phyloP scores from a whole-genome alignment of 2,113 vertebrate genomes.

The Tapirus terrestris region DNA sequence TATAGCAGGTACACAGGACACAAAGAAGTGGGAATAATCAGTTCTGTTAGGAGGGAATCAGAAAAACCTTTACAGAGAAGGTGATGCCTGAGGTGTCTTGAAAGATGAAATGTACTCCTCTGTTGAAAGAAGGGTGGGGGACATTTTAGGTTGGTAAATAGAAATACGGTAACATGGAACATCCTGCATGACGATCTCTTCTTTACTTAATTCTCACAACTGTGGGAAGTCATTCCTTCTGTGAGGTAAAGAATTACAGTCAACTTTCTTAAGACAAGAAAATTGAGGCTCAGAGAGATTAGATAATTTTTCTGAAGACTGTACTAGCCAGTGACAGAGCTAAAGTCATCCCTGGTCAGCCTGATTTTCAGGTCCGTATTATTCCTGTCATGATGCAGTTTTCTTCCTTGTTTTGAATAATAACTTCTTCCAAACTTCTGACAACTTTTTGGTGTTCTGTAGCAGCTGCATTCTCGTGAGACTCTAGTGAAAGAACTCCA shows the following conservation, averaged over 20 bases:
- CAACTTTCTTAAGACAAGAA: background rate
- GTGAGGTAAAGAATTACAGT: background rate
- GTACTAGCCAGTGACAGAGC: background rate
- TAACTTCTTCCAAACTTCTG: slow-evolving; percentile 11
- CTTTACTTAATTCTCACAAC: background rate
- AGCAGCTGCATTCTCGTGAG: background rate
- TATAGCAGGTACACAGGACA: background rate
- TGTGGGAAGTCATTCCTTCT: background rate
- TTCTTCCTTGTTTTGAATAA: slow-evolving; percentile 47
- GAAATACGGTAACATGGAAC: background rate
- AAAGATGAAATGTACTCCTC: background rate
- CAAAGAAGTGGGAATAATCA: background rate
- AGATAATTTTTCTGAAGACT: background rate
- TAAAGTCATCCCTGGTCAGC: background rate
- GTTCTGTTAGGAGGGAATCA: background rate
- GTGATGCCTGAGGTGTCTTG: background rate
- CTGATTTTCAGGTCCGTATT: background rate
- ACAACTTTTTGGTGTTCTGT: background rate
- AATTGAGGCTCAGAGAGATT: slow-evolving; percentile 31
- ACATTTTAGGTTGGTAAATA: background rate
- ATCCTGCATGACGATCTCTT: background rate
- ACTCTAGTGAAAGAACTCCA: background rate
- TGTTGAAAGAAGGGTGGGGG: background rate
- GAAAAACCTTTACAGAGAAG: background rate
- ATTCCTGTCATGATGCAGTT: background rate